Base-by-base conservation (phyloP, 2,113 vertebrate genomes). In the Cathartes aura region DNA sequence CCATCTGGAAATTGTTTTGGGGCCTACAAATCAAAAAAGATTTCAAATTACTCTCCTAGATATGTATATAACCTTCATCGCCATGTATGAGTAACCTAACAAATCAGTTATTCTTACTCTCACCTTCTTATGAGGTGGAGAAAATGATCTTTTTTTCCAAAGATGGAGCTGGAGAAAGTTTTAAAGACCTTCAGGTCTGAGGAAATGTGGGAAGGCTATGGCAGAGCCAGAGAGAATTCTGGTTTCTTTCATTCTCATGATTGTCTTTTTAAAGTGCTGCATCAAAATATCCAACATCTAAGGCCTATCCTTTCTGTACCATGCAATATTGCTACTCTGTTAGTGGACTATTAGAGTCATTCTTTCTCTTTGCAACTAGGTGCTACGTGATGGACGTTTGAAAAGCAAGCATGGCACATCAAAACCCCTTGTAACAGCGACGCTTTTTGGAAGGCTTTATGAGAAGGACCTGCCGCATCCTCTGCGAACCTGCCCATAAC, bases 371-470 rank as follows among this genome's bases (percentile, higher is more conserved):
- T 89, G 68, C 78, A 26, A 82, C 56, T 82, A 98, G 98, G 97
- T 98, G 48, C 94, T 97, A 15, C 87, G 0, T 64, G 98, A 99
- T 0, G 98, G 98, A 15, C 92, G 94, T 27, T 87, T 99, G 87
- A 52, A 86, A 72, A 99, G 93, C 63, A 85, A 98, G 58, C 70
- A 87, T 4, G 34, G 88, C 13, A 96, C 76, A 3, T 98, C 97
- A 0, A 68, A 97, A 82, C 98, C 98, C 0, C 56, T 98, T 3
- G 0, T 99, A 86, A 98, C 98, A 52, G 98, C 36, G 0, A 98
- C 98, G 0, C 97, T 99, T 43, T 98, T 98, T 79, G 98, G 98
- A 85, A 98, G 98, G 63, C 32, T 92, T 82, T 98, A 98, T 62
- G 96, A 97, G 76, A 98, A 97, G 80, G 98, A 98, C 47, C 38